phyloP scores from a whole-genome alignment of 2,113 vertebrate species.

The Oncorhynchus gorbuscha region DNA sequence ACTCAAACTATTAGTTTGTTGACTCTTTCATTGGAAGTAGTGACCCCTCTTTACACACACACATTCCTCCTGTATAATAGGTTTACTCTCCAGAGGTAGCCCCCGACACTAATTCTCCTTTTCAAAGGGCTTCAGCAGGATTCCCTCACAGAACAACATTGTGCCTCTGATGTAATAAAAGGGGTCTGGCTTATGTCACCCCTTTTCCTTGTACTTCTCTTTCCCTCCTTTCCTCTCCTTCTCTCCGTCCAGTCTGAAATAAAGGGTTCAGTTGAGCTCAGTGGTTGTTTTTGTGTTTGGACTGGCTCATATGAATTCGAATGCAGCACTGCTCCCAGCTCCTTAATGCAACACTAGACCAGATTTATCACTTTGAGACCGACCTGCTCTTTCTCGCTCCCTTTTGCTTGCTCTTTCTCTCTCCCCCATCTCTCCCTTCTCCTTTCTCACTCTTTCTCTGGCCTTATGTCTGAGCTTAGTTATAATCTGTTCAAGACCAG shows the following conservation, averaged over 20 bases:
- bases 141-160: conserved; percentile 78
- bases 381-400: too few species aligned
- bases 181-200: conserved; percentile 86
- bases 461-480: too few species aligned
- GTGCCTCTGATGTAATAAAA: conserved; percentile 78
- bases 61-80: conserved; percentile 33
- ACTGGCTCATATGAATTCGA: conserved; percentile 76
- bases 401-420: too few species aligned
- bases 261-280: conserved; percentile 73
- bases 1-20: too few species aligned
- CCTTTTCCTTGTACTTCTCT: background rate
- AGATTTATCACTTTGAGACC: too few species aligned
- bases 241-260: conserved; percentile 66
- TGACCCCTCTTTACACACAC: background rate
- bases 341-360: background rate
- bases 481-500: too few species aligned
- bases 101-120: conserved; percentile 55
- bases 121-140: conserved; percentile 74
- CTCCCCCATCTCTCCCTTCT: background rate
- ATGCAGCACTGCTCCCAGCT: conserved; percentile 48
- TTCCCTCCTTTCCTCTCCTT: conserved; percentile 1
- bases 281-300: conserved; percentile 78
- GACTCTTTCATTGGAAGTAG: too few species aligned
- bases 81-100: conserved; percentile 43
- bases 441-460: background rate